Evolutionary conservation across 2,888 invertebrate genomes (phyloP), one percentile per base, ranked within the genome.

Genomic region (Lycia hirtaria): DNA sequence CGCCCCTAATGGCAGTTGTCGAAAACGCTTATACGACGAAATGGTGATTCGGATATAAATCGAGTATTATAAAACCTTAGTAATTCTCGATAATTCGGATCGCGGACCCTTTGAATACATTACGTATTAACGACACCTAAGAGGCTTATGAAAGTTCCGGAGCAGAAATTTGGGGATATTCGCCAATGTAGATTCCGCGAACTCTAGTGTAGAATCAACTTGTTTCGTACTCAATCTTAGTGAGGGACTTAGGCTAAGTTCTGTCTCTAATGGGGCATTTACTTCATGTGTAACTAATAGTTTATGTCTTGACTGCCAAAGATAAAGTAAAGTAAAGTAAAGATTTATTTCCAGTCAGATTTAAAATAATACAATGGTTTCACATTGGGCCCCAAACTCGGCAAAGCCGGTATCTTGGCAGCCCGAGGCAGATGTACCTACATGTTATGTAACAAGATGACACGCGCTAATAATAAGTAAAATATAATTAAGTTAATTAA

Each of bases 1-100:
- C 63, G 62, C 64, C 68, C 61, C 67, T 76, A 76, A 76, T 75
- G 69, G 71, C 60, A 67, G 66, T 70, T 73, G 67, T 62, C 64
- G 57, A 66, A 74, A 61, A 68, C 70, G 44, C 50, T 57, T 57
- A 57, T 52, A 50, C 43, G 54, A 51, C 53, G 56, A 53, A 58
- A 58, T 53, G 53, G 50, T 43, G 43, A 54, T 56, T 54, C 37
- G 41, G 26, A 41, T 32, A 62, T 68, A 57, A 67, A 71, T 67
- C 58, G 58, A 58, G 32, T 50, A 61, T 59, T 64, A 56, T 54
- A 57, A 49, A 63, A 56, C 41, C 45, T 65, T 48, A 43, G 51
- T 65, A 60, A 66, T 68, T 50, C 55, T 17, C 47, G 53, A 57
- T 56, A 51, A 49, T 57, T 56, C 56, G 62, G 64, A 58, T 53